These are phyloP conservation scores for Campopleginae sp. DNA, from an alignment of 2,888 invertebrate genomes.

Conservation along the genomic window DNA sequence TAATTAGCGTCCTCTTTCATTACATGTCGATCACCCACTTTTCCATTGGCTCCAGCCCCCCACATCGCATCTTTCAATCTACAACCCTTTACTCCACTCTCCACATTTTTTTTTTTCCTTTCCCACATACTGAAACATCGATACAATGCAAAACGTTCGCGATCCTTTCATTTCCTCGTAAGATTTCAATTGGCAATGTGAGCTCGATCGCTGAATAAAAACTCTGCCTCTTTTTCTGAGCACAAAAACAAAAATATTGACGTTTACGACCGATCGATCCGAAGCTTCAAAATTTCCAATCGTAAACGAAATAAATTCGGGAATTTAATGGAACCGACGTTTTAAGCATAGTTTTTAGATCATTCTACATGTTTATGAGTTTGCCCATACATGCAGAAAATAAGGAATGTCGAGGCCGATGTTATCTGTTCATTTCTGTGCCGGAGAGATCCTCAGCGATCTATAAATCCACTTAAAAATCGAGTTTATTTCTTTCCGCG, in stretches of 20 bases:
- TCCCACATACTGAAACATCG: not conserved
- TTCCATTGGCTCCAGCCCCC: slow-evolving; percentile 33
- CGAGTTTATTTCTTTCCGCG: slow-evolving; percentile 75
- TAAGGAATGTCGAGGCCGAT: slow-evolving; percentile 52
- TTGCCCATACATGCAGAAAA: slow-evolving; percentile 21
- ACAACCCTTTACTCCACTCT: not conserved
- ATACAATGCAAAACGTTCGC: slow-evolving; percentile 1
- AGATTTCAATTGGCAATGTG: slow-evolving; percentile 13
- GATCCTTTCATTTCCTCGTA: not conserved
- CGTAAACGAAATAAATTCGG: not conserved
- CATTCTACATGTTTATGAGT: not conserved
- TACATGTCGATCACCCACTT: slow-evolving; percentile 59
- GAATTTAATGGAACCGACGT: not conserved
- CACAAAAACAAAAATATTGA: not conserved
- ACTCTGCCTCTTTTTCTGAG: not conserved
- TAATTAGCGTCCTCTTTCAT: slow-evolving; percentile 67
- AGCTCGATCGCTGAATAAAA: not conserved
- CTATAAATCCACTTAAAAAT: slow-evolving; percentile 75
- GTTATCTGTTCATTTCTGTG: slow-evolving; percentile 56
- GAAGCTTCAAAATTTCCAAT: not conserved
- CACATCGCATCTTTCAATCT: slow-evolving; percentile 19
- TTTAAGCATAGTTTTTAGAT: slow-evolving; percentile 14
- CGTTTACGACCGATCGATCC: not conserved
- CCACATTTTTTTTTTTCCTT: not conserved
- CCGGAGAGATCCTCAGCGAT: slow-evolving; percentile 49